phyloP scores from a whole-genome alignment of 2,888 invertebrate genomes.

The Sisyra nigra region DNA sequence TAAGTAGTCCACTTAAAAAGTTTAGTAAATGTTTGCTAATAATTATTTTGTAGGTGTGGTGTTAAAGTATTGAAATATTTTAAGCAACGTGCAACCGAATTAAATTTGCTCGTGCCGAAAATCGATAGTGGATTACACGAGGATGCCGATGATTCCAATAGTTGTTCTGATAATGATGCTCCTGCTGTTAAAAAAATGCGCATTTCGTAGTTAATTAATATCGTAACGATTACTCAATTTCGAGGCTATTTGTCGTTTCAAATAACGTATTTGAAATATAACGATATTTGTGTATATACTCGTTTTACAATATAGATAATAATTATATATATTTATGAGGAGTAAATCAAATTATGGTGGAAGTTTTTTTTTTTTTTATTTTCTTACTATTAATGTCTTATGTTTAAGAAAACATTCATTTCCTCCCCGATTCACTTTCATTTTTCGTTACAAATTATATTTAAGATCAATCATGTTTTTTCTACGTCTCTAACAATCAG shows the following conservation, averaged over 20 bases:
- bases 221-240: not conserved
- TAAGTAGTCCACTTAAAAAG: conserved; percentile 28
- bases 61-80: conserved; percentile 52
- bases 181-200: not conserved
- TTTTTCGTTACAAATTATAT: not conserved
- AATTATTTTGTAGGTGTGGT: conserved; percentile 48
- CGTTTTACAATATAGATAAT: not conserved
- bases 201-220: not conserved
- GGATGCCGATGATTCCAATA: conserved; percentile 3
- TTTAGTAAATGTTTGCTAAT: conserved; percentile 10
- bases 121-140: conserved; percentile 12
- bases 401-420: not conserved
- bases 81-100: conserved; percentile 50
- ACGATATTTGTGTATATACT: too few species aligned
- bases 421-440: not conserved
- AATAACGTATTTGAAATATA: not conserved
- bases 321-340: not conserved
- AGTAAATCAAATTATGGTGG: not conserved
- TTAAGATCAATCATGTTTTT: too few species aligned
- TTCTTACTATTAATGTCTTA: not conserved
- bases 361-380: not conserved
- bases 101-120: conserved; percentile 36
- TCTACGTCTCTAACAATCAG: too few species aligned
- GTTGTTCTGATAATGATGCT: too few species aligned
- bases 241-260: not conserved